Evolutionary conservation across 1,140 invertebrate genomes (phyloP).

Genomic region (Danaus plexippus): DNA sequence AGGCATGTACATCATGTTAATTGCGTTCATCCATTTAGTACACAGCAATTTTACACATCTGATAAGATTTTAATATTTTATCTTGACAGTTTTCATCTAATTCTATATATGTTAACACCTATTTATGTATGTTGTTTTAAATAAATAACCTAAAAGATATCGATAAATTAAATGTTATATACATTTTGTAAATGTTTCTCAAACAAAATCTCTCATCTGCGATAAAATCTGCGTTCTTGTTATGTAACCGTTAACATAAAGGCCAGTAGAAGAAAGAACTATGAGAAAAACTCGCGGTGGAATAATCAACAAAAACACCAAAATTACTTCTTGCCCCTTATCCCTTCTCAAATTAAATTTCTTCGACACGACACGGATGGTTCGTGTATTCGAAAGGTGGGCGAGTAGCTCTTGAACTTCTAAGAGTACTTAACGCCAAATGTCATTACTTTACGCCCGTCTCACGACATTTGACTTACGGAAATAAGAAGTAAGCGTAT

Average conservation of each 20-base stretch:
- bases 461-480: conserved; percentile 28
- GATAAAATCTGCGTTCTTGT: neutral
- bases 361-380: conserved; percentile 29
- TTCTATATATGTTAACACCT: no score
- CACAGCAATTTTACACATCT: no score
- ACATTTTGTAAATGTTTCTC: no score
- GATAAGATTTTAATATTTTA: no score
- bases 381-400: conserved; percentile 31
- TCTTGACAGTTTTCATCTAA: no score
- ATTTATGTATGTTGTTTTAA: no score
- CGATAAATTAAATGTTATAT: no score
- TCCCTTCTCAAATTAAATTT: conserved; percentile 44
- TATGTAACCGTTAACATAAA: neutral
- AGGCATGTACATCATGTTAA: conserved; percentile 4
- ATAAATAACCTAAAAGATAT: no score
- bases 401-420: conserved; percentile 31
- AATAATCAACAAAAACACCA: conserved; percentile 22
- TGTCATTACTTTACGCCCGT: conserved; percentile 44
- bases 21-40: conserved; percentile 8
- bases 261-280: no score
- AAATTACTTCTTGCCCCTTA: conserved; percentile 24
- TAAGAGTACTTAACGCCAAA: conserved; percentile 24
- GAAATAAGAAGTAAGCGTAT: conserved; percentile 15
- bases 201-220: neutral
- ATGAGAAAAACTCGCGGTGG: neutral